These are phyloP conservation scores for Salvator merianae DNA, from an alignment of 2,113 vertebrate species.

Conservation along the genomic window DNA sequence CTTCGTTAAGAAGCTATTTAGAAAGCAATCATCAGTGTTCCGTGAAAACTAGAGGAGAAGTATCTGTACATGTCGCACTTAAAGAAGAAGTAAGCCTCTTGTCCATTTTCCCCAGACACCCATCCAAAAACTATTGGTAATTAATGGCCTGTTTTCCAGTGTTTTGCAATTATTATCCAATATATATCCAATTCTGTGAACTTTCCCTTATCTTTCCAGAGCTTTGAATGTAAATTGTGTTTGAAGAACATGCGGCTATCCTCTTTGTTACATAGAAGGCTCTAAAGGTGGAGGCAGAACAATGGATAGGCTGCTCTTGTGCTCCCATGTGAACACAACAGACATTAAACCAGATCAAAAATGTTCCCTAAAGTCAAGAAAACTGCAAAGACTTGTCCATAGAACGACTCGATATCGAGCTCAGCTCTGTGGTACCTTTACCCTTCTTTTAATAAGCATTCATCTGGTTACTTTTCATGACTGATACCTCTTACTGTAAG, in stretches of 20 bases:
- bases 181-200: conserved; percentile 4
- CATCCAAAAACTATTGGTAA: not conserved
- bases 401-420: too few species aligned
- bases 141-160: not conserved
- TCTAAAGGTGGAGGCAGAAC: not conserved
- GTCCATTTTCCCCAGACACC: not conserved
- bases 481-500: too few species aligned
- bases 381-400: too few species aligned
- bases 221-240: not conserved
- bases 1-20: not conserved
- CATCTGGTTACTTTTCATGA: not conserved
- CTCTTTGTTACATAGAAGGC: not conserved
- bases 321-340: not conserved
- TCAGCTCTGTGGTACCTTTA: too few species aligned
- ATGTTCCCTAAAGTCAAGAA: too few species aligned
- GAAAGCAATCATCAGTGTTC: not conserved
- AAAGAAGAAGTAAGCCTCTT: not conserved
- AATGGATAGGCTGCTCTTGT: not conserved
- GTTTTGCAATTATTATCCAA: not conserved
- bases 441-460: not conserved
- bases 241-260: not conserved
- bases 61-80: not conserved
- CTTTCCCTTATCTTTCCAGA: not conserved
- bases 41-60: not conserved
- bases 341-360: not conserved